Evolutionary conservation across 1,140 invertebrate species (phyloP), one percentile per base, ranked within the genome.

Genomic region (Lanistes nyassanus): DNA sequence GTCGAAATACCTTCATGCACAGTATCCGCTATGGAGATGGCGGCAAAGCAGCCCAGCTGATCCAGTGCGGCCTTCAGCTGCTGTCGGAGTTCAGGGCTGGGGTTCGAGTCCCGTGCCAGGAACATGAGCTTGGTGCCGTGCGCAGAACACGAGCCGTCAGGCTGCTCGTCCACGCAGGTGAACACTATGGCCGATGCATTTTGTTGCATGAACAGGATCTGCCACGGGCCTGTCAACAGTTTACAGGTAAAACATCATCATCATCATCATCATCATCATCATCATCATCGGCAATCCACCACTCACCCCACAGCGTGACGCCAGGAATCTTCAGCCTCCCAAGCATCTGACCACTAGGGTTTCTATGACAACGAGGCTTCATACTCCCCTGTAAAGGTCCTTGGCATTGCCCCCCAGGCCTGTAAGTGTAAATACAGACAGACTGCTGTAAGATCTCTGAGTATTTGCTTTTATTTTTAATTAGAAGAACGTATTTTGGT

Each of bases 301-400:
- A 67, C 76, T 69, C 36, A 77, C 76, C 72, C 76, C 76, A 77
- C 7, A 55, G 42, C 71, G 70, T 74, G 53, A 74, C 53, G 7
- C 76, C 72, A n/a, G 70, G 70, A 37, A 74, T 68, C n/a, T 60
- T 77, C 21, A 77, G 60, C 34, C 76, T n/a, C 11, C 76, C 71
- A 36, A 74, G 36, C 37, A 42, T 60, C 34, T 68, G 42, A 34
- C 70, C 70, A 55, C 67, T 71, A 16, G 72, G 71, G 34, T 69
- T 77, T 29, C 37, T 21, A 21, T 39, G 65, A 36, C 76, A 77
- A 60, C 76, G 60, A 19, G 65, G 65, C 64, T 56, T 42, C 26
- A 77, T 68, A n/a, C 55, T 53, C 2, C 76, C 76, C 34, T 68
- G 53, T 39, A 77, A 47, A 4, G 76, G 64, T n/a, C 68, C 75